phyloP scores from a whole-genome alignment of 2,888 invertebrate genomes.

The Aquatica leii region DNA sequence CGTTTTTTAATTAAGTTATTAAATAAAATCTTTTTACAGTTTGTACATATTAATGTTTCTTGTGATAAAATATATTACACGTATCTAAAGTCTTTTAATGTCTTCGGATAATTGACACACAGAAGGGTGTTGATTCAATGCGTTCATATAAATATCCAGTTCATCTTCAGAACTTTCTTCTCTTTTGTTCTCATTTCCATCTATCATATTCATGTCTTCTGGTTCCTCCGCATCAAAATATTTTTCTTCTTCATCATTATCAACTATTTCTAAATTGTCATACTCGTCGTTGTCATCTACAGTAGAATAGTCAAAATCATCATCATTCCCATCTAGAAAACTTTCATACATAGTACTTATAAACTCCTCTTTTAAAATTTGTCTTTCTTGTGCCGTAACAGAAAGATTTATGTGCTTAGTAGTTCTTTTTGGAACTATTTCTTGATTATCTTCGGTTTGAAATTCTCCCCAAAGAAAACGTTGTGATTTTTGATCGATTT shows the following conservation, averaged over 20 bases:
- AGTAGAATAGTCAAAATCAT: slow-evolving; percentile 81
- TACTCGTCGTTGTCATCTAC: slow-evolving; percentile 84
- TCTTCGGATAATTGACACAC: slow-evolving; percentile 52
- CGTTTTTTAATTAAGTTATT: too few species aligned
- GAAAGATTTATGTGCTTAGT: slow-evolving; percentile 47
- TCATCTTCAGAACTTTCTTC: slow-evolving; percentile 67
- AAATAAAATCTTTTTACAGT: too few species aligned
- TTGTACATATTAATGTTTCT: too few species aligned
- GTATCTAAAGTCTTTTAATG: slow-evolving; percentile 50
- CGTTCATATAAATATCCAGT: slow-evolving; percentile 77
- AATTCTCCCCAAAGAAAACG: slow-evolving; percentile 41
- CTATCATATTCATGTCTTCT: slow-evolving; percentile 58
- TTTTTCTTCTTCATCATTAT: slow-evolving; percentile 86
- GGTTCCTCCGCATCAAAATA: slow-evolving; percentile 89
- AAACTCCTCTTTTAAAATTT: slow-evolving; percentile 81
- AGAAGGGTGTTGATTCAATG: slow-evolving; percentile 60
- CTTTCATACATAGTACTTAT: slow-evolving; percentile 83
- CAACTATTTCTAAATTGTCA: slow-evolving; percentile 76
- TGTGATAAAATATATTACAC: too few species aligned
- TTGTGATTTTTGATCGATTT: slow-evolving; percentile 50
- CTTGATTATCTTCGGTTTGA: slow-evolving; percentile 20
- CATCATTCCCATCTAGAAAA: slow-evolving; percentile 84
- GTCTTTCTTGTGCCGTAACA: slow-evolving; percentile 68
- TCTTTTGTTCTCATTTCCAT: slow-evolving; percentile 48
- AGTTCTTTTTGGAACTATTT: neutral